These are phyloP conservation scores for Sepiola atlantica DNA, from an alignment of 2,888 invertebrate species.

Conservation along the genomic window DNA sequence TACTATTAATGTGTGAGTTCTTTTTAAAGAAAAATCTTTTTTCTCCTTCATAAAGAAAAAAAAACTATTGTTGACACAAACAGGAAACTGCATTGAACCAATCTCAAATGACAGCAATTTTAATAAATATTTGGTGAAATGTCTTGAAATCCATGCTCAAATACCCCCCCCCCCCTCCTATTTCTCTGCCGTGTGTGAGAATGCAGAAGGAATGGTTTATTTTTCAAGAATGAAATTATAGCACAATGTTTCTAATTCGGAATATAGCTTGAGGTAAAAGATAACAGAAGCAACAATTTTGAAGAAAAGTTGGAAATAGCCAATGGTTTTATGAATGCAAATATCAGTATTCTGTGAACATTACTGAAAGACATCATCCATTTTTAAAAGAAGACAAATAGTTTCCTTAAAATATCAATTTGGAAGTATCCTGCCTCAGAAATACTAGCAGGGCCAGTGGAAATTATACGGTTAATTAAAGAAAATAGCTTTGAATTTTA, in stretches of 20 bases:
- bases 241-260: background rate
- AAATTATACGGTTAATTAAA: no score
- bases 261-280: background rate
- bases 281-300: background rate
- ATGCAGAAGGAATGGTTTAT: background rate
- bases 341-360: background rate
- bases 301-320: background rate
- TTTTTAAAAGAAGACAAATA: background rate
- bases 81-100: background rate
- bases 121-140: background rate
- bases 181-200: background rate
- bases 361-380: background rate
- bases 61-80: background rate
- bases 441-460: background rate
- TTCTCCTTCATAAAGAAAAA: no score
- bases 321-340: background rate
- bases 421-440: background rate
- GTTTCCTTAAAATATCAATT: slow-evolving; percentile 15
- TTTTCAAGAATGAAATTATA: background rate
- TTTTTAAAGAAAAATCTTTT: no score
- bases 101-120: background rate
- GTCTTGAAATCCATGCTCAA: background rate
- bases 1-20: no score
- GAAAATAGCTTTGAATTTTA: no score
- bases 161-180: background rate